Base-by-base conservation (phyloP, 2,888 invertebrate species). In the Gastracanthus pulcherrimus region DNA sequence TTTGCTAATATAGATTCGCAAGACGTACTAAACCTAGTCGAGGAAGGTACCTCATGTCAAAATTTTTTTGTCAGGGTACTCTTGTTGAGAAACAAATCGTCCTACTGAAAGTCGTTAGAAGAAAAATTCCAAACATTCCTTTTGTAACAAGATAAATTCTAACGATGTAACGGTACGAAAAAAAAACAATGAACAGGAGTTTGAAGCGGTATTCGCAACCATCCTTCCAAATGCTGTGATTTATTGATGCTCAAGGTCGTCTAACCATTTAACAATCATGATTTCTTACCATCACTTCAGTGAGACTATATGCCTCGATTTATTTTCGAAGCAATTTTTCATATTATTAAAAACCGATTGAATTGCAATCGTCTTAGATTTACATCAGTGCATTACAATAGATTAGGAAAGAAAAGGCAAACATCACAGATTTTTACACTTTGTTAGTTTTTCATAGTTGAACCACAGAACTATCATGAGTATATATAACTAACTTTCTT, bases 171-270 rank as follows among this genome's bases (percentile, higher is more conserved):
- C 29, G 19, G 48, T 69, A 67, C 26, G 64, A 70, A 77, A 64
- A 45, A 36, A 69, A 31, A 62, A 45, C 26, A 74, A 66, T 45
- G 3, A 76, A 60, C 31, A 38, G 64, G 41, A 78, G 41, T 70
- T 76, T 51, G n/a, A 71, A 75, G 76, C 69, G 75, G 60, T 75
- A 80, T 82, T 82, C 58, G 62, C 66, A 83, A 84, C 82, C 82
- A 84, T 86, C 82, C 84, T 86, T 86, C 85, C 85, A 84, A 84
- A 81, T 83, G 79, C 86, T 86, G 86, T 86, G 86, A 85, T 84
- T 83, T 70, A 80, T 75, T 41, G 66, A 82, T 80, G 77, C 80
- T 82, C 76, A 80, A 82, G 74, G 58, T 82, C 69, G 82, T 82
- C 60, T 74, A 80, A 81, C 60, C 72, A 72, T 60, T 71, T 67